Evolutionary conservation across 92 coral and sea anemone species (phyloP), one percentile per base, ranked within the genome.

Genomic region (Phenganax stokvisi): DNA sequence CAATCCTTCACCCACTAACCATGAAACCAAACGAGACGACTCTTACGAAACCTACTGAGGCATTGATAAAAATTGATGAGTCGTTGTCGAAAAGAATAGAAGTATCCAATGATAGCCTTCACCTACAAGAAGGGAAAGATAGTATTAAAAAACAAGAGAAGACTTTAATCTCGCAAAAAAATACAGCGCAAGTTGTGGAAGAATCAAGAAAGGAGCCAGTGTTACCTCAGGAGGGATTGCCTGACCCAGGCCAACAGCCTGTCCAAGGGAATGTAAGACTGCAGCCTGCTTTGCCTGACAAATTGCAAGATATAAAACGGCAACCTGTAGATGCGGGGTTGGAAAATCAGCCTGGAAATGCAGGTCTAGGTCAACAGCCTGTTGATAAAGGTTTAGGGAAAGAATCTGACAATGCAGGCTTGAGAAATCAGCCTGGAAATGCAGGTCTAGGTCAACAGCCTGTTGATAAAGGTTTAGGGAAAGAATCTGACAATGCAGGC

Each of bases 221-320:
- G 30, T 57, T 75, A 37, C 86, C 89, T 30, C 85, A 76, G 37
- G 89, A 75, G 71, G 70, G 89, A 56, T 61, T 81, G 47, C 28
- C 31, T 3, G 86, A 61, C 10, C 69, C 51, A 44, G 10, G 16
- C 7, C 74, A 30, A 52, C 52, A 69, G 12, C 47, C 52, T 51
- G 74, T 30, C 54, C 74, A 8, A 9, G 27, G 29, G 25, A 17
- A 8, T 16, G 7, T 51, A 6, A 61, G 13, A 61, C 11, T 12
- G n/a, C 67, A 61, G 67, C 67, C 20, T 13, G 67, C n/a, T 61
- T 61, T 61, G 28, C 27, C 27, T 17, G 25, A 17, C 25, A 17
- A 7, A 61, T 3, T 4, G 67, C 67, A 61, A 61, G 67, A 13
- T 8, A 68, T 53, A 68, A 64, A 68, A 20, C 53, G 67, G 27